Evolutionary conservation across 2,888 invertebrate genomes (phyloP), one percentile per base, ranked within the genome.

Genomic region (Diploptera punctata): DNA sequence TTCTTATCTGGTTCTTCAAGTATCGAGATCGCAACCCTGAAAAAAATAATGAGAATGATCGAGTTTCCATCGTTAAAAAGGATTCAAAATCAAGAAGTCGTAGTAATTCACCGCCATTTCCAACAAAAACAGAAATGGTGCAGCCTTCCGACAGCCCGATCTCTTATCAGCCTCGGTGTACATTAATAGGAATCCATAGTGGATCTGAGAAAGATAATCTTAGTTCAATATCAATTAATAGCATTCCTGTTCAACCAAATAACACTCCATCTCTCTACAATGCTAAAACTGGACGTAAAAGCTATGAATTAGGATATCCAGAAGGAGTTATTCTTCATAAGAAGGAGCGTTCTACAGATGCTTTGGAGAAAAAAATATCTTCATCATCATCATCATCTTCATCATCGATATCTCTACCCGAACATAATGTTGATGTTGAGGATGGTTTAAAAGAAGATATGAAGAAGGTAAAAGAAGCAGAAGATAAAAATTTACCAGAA

Each of bases 1-100:
- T 74, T 13, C 61, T 52, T 31, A 31, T 71, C 21, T 72, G 74
- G 73, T 68, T 67, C 31, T 57, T 44, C 62, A 68, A 49, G 61
- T 29, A 7, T 2, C 31, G 29, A 29, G 19, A n/a, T 49, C 9
- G 4, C 16, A 16, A 9, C 16, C 18, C 67, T n/a, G 24, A 7
- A 18, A 49, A 29, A 18, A 16, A 18, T 16, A 26, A 26, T 26
- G 24, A 7, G 3, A 19, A 24, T 21, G 57, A 57, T 9, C 26
- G 29, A 24, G 57, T 57, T n/a, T 57, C 57, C n/a, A 29, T 57
- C 7, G 57, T 57, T 3, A 31, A 57, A 3, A 57, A 57, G 18
- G 57, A 57, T 16, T 21, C 52, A 24, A 24, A 7, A 9, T 21
- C 9, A 7, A 19, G 52, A 21, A 18, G n/a, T 16, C 1, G n/a